These are phyloP conservation scores for Lampris incognitus DNA, from an alignment of 2,113 vertebrate genomes.

Conservation along the genomic window DNA sequence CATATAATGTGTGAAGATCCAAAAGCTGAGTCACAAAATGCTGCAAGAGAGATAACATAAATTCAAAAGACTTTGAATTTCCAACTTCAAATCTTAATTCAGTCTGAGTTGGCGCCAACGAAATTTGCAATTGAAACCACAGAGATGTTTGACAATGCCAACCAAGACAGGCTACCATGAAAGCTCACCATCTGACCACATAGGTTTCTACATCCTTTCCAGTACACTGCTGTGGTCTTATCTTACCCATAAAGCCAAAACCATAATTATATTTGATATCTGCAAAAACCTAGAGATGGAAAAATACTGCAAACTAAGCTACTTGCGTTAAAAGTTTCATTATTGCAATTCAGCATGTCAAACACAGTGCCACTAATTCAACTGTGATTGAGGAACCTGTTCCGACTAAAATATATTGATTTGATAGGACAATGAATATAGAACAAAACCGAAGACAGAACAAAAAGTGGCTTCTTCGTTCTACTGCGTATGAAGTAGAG, in stretches of 20 bases:
- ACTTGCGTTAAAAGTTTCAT: conserved; percentile 9
- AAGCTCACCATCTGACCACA: conserved; percentile 27
- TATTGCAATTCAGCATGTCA: conserved; percentile 55
- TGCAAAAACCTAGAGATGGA: conserved; percentile 25
- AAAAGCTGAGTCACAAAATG: conserved; percentile 2
- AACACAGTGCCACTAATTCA: conserved; percentile 2
- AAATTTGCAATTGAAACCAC: conserved; percentile 43
- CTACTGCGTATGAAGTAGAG: conserved; percentile 39
- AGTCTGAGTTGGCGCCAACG: conserved; percentile 4
- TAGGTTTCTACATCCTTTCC: conserved; percentile 23
- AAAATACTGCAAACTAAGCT: conserved; percentile 32
- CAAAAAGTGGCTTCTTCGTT: conserved; percentile 5
- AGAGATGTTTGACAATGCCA: conserved; percentile 11
- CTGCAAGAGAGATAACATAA: background rate
- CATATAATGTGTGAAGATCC: conserved; percentile 27
- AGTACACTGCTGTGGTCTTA: conserved; percentile 34
- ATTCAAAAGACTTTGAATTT: conserved; percentile 15
- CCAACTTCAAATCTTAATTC: conserved; percentile 21
- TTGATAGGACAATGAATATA: conserved; percentile 19
- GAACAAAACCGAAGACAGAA: background rate
- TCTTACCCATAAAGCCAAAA: conserved; percentile 38
- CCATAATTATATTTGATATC: conserved; percentile 63
- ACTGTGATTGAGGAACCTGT: conserved; percentile 4
- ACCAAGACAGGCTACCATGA: conserved; percentile 1
- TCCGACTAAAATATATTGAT: conserved; percentile 28